Evolutionary conservation across 1,140 invertebrate species (phyloP).

Genomic region (Platyscapa corneri): DNA sequence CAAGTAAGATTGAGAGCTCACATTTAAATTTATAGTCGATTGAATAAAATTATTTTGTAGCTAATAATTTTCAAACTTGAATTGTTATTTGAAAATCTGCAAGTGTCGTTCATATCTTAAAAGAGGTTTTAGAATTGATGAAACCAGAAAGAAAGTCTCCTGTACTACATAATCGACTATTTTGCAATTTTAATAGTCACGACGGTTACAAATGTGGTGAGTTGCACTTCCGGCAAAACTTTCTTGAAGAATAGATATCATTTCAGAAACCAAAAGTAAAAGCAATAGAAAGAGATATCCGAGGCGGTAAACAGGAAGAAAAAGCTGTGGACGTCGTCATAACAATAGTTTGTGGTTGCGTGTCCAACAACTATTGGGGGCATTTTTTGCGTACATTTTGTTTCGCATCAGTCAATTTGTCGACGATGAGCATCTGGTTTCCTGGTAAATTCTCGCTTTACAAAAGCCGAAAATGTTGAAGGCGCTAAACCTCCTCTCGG

Average conservation of each 20-base stretch:
- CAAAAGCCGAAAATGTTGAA: constrained; percentile 31
- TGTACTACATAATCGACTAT: neutral
- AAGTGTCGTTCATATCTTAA: no score
- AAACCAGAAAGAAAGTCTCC: neutral
- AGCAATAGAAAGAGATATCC: neutral
- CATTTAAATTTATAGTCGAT: no score
- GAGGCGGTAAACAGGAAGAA: neutral
- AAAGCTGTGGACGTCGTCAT: neutral
- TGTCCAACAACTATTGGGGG: neutral
- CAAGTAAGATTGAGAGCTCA: no score
- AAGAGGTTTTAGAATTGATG: neutral
- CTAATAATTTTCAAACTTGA: no score
- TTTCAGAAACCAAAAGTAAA: neutral
- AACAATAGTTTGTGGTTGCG: constrained; percentile 32
- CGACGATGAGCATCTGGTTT: constrained; percentile 37
- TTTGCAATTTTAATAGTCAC: neutral
- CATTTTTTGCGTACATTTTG: neutral
- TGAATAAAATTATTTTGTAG: no score
- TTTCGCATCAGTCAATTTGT: neutral
- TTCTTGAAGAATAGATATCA: neutral
- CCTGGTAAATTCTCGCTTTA: constrained; percentile 1
- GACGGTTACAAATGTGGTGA: neutral
- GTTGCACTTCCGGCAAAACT: neutral
- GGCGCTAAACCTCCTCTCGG: constrained; percentile 35
- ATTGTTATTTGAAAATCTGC: no score